Base-by-base conservation (phyloP, 2,113 vertebrate species). In the Upupa epops region DNA sequence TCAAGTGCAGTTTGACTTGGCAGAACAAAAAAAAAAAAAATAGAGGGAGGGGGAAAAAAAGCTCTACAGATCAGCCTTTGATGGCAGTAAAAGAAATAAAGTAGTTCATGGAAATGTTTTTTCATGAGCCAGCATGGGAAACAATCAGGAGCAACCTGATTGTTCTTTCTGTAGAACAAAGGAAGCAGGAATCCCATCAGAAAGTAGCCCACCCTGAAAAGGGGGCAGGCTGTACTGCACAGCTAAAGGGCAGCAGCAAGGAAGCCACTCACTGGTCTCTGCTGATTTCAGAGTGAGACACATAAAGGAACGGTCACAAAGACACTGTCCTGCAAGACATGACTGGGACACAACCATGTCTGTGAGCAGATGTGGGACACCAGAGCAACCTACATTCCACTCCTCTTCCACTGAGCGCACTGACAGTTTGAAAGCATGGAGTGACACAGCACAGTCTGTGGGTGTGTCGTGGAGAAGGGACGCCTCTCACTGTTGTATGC, bases 61-160 rank as follows among this genome's bases (percentile, higher is more conserved):
- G 58, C 82, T 93, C 56, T 56, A 72, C 93, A 65, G 75, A 93
- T 91, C 89, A 89, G 87, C 70, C 88, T 95, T 96, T 96, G 93
- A 95, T 94, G 94, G 70, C 93, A 94, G 89, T 84, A 92, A 95
- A 91, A 93, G 92, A 96, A 96, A 96, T 94, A 93, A 94, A 95
- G 92, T 91, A 92, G 83, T 83, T n/a, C 18, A 58, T 76, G 84
- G 69, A 89, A 89, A 86, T 92, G 75, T 20, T 90, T 95, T 90
- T 92, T 94, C 60, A 71, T 42, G 64, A 88, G 65, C 87, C 75
- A 93, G 79, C 87, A 90, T 86, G 94, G 89, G 92, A 95, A 96
- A 87, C 75, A 55, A 85, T 91, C 64, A 91, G 83, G 77, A 93
- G 80, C 86, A 94, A 90, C 59, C 74, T 76, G 82, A 79, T 58